Conservation (phyloP, 2,113 vertebrate species). For the Alethe castanea region DNA sequence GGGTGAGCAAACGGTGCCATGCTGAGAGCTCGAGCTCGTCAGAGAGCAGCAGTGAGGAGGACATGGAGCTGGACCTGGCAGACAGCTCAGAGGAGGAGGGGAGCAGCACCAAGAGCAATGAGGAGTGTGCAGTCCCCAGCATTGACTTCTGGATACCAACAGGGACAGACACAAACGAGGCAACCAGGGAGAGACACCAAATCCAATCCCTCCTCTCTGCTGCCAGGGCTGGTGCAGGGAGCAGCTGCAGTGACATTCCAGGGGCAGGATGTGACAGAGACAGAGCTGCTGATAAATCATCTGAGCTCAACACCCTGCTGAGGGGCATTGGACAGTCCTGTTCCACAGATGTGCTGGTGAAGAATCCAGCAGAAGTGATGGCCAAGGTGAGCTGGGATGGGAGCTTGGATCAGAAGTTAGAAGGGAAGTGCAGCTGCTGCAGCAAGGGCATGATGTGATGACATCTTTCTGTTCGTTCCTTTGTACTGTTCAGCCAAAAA, state of each 20-base stretch:
- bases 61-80: slow-evolving; percentile 10
- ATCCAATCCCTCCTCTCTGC: not conserved
- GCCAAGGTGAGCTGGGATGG: slow-evolving; percentile 25
- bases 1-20: not conserved
- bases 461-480: not conserved
- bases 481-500: not conserved
- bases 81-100: not conserved
- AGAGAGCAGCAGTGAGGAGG: slow-evolving; percentile 48
- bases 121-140: slow-evolving; percentile 24
- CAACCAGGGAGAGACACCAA: not conserved
- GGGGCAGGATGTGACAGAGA: rapidly evolving
- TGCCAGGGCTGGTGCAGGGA: not conserved
- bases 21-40: not conserved
- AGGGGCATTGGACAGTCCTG: not conserved
- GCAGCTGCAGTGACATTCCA: not conserved
- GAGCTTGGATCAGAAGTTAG: not conserved
- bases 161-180: not conserved
- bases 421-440: not conserved
- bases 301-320: not conserved
- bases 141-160: slow-evolving; percentile 82
- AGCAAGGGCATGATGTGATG: not conserved
- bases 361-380: not conserved
- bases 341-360: not conserved
- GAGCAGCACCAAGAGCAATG: rapidly evolving
- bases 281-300: rapidly evolving